These are phyloP conservation scores for Bolborhynchus lineola DNA, from an alignment of 2,113 vertebrate genomes.

Conservation along the genomic window DNA sequence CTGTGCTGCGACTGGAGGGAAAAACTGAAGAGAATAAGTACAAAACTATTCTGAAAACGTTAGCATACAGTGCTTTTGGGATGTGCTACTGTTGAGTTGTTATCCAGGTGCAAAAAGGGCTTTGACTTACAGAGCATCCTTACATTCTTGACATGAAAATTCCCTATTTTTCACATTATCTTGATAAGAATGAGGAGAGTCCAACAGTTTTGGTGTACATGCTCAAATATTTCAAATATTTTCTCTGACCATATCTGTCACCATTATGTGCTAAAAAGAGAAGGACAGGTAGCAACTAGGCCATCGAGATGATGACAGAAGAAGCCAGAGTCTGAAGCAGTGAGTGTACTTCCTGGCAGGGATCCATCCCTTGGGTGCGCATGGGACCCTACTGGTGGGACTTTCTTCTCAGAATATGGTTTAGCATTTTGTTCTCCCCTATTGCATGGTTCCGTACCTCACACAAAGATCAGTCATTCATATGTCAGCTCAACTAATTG, in stretches of 20 bases:
- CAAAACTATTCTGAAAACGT: neutral
- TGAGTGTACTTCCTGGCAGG: neutral
- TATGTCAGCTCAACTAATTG: neutral
- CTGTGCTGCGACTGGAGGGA: neutral
- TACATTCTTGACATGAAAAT: neutral
- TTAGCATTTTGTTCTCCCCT: neutral
- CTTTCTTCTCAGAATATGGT: neutral
- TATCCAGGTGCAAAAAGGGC: neutral
- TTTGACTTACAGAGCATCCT: neutral
- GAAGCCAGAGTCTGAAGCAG: neutral
- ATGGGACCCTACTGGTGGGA: accelerated
- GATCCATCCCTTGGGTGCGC: accelerated
- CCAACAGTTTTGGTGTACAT: neutral
- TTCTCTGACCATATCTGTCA: neutral
- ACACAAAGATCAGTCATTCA: neutral
- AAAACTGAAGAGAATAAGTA: neutral
- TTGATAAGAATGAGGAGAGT: neutral
- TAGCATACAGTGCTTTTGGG: neutral
- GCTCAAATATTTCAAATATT: neutral
- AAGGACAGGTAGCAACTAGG: neutral
- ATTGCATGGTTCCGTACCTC: neutral
- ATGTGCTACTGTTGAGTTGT: neutral
- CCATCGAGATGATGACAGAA: accelerated
- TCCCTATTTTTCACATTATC: neutral
- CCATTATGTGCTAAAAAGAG: neutral